Conservation (phyloP, 2,113 vertebrate genomes). For the Haemorhous mexicanus region DNA sequence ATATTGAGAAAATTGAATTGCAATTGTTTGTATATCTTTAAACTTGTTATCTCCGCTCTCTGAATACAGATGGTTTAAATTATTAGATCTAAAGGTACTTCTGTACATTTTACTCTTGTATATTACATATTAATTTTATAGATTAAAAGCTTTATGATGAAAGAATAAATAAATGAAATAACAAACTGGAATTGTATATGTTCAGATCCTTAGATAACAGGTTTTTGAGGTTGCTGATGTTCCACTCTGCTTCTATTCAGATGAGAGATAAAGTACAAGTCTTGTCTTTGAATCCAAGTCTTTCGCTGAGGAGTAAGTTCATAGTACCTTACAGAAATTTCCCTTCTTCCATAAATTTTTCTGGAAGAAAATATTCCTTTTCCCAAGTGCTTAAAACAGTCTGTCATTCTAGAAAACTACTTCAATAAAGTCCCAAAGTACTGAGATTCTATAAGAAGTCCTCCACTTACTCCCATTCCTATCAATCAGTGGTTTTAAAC, state of each 20-base stretch:
- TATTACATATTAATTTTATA: slow-evolving; percentile 66
- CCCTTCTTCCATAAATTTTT: background rate
- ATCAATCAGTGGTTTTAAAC: slow-evolving; percentile 25
- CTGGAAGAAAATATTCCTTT: background rate
- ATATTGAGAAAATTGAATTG: slow-evolving; percentile 29
- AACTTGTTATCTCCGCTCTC: slow-evolving; percentile 7
- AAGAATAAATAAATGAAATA: slow-evolving; percentile 67
- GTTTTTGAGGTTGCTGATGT: background rate
- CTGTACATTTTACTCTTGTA: slow-evolving; percentile 66
- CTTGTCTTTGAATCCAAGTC: background rate
- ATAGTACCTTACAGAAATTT: background rate
- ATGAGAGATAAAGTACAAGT: background rate
- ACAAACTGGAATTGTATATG: slow-evolving; percentile 25
- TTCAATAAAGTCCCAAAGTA: background rate
- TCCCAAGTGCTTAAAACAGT: slow-evolving; percentile 45
- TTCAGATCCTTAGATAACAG: slow-evolving; percentile 27
- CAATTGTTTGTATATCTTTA: slow-evolving; percentile 23
- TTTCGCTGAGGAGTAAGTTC: background rate
- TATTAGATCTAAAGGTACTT: slow-evolving; percentile 59
- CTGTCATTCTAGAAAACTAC: background rate
- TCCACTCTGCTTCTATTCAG: slow-evolving; percentile 2
- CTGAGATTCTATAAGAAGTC: background rate
- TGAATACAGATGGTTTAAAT: slow-evolving; percentile 60
- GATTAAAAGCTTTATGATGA: slow-evolving; percentile 55
- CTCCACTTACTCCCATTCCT: background rate